A percentile compares a stretch with the other conserved stretches of the same genome.
These are phyloP conservation scores for Eupithecia vulgata DNA, from an alignment of 2,888 invertebrate species.

Conservation along the genomic window DNA sequence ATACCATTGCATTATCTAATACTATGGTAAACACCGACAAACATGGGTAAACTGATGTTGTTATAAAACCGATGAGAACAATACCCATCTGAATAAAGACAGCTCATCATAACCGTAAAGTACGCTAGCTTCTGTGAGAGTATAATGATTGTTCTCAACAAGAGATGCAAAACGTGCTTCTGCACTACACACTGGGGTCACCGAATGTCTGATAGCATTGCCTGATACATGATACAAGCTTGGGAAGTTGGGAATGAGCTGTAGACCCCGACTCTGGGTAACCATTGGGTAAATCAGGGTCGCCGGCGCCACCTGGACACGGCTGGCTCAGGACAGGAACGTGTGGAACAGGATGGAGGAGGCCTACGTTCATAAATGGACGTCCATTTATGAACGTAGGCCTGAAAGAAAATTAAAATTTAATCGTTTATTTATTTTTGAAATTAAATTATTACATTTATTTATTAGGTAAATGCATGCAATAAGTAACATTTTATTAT, in stretches of 20 bases:
- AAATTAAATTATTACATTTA: too few species aligned
- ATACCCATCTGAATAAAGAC: background rate
- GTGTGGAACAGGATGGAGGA: too few species aligned
- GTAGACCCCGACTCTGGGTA: background rate
- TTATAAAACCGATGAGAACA: background rate
- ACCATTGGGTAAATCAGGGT: background rate
- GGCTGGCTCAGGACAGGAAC: too few species aligned
- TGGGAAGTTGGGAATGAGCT: background rate
- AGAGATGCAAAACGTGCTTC: background rate
- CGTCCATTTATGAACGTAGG: too few species aligned
- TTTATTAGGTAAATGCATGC: too few species aligned
- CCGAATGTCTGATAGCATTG: background rate
- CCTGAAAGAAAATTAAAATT: too few species aligned
- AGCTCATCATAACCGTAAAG: background rate
- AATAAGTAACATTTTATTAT: too few species aligned
- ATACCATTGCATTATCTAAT: background rate
- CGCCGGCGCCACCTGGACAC: too few species aligned
- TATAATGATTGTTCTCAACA: background rate
- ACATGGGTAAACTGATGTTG: background rate
- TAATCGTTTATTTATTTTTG: too few species aligned
- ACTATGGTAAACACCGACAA: background rate
- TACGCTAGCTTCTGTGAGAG: conserved; percentile 6
- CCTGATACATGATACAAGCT: background rate
- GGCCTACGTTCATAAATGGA: too few species aligned
- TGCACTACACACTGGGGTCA: background rate